A percentile compares a stretch with the other conserved stretches of the same genome.
phyloP scores from a whole-genome alignment of 2,113 vertebrate species.

The Hucho hucho region DNA sequence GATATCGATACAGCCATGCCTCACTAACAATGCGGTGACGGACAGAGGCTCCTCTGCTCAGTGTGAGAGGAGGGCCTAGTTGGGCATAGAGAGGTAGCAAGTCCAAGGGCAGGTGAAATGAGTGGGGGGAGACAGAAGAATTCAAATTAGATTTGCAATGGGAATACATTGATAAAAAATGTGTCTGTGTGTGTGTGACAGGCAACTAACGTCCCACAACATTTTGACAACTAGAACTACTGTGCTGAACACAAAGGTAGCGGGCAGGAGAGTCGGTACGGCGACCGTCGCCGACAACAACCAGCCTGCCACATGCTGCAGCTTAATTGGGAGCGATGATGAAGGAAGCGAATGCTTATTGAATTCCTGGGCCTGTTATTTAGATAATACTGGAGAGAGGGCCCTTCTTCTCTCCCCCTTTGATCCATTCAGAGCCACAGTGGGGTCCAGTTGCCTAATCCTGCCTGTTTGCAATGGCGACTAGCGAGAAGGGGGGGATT shows the following conservation, averaged over 20 bases:
- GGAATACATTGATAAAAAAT: background rate
- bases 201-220: background rate
- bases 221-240: background rate
- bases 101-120: background rate
- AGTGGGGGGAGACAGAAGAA: background rate
- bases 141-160: too few relatives aligned
- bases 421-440: slow-evolving; percentile 58
- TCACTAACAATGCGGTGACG: background rate
- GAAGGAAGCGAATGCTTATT: slow-evolving; percentile 69
- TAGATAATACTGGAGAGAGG: slow-evolving; percentile 59
- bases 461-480: slow-evolving; percentile 60
- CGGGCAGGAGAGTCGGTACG: slow-evolving; percentile 7
- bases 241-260: background rate
- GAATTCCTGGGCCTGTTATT: slow-evolving; percentile 68
- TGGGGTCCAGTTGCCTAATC: slow-evolving; percentile 54
- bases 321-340: slow-evolving; percentile 67
- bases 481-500: slow-evolving; percentile 56
- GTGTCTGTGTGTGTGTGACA: background rate
- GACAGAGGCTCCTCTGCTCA: background rate
- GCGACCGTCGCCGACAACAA: slow-evolving; percentile 59
- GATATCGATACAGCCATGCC: slow-evolving; percentile 26
- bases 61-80: background rate
- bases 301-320: slow-evolving; percentile 42
- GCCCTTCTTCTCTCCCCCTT: slow-evolving; percentile 31
- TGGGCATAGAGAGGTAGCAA: background rate